Percentiles rank a stretch among this genome's conserved stretches.
Evolutionary conservation across 2,888 invertebrate species (phyloP).

Genomic region (Netelia fuscicornis): DNA sequence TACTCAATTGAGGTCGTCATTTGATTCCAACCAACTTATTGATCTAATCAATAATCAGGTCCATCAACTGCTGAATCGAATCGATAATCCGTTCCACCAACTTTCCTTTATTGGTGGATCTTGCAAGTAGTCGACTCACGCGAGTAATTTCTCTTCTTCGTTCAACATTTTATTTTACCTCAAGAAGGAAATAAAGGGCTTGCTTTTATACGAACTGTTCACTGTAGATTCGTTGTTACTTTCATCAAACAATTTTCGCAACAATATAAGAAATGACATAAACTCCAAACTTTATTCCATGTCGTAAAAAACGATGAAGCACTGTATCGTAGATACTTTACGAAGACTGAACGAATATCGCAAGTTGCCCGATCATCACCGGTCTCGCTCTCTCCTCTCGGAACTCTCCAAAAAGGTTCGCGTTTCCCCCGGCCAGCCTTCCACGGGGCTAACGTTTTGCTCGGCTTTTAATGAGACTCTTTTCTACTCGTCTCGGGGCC

Average conservation of each 20-base stretch:
- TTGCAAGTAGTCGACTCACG: too few relatives aligned
- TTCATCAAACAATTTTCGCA: constrained; percentile 66
- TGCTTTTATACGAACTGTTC: too few relatives aligned
- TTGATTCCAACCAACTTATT: too few relatives aligned
- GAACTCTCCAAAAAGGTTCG: constrained; percentile 40
- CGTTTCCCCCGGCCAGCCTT: constrained; percentile 54
- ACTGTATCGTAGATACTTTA: constrained; percentile 16
- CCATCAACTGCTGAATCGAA: too few relatives aligned
- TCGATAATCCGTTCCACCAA: too few relatives aligned
- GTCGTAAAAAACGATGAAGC: constrained; percentile 16
- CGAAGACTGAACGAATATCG: constrained; percentile 63
- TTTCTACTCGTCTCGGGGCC: constrained; percentile 76
- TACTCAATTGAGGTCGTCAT: too few relatives aligned
- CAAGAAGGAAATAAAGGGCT: too few relatives aligned
- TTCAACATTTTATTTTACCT: too few relatives aligned
- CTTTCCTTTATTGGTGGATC: too few relatives aligned
- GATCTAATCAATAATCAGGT: too few relatives aligned
- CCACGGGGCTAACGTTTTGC: constrained; percentile 78
- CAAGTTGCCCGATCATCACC: constrained; percentile 63
- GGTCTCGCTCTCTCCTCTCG: constrained; percentile 44
- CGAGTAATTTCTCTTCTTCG: too few relatives aligned
- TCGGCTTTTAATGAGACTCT: constrained; percentile 81
- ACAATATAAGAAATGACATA: constrained; percentile 11
- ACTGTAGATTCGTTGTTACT: not conserved
- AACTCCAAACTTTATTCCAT: constrained; percentile 46